A percentile compares a stretch with the other conserved stretches of the same genome.
Conservation (phyloP, 2,888 invertebrate species). For the Tyria jacobaeae region DNA sequence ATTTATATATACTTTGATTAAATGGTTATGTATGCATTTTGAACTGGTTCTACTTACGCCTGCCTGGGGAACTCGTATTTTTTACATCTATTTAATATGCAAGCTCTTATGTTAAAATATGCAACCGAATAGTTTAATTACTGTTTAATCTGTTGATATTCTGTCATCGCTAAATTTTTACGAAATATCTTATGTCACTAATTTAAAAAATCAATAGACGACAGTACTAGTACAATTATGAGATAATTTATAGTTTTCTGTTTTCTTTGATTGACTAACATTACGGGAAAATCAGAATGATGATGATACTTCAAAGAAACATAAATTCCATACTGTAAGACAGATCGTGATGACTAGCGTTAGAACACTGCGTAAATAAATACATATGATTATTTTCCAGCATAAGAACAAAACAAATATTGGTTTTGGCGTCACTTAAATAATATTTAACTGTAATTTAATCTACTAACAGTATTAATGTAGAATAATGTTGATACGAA, state of each 20-base stretch:
- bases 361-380: constrained; percentile 32
- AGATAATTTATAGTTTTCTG: background rate
- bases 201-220: background rate
- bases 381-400: constrained; percentile 10
- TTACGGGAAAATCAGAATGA: constrained; percentile 11
- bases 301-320: constrained; percentile 31
- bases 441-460: constrained; percentile 11
- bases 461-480: constrained; percentile 4
- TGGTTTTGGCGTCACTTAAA: constrained; percentile 19
- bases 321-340: constrained; percentile 29
- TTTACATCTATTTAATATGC: background rate
- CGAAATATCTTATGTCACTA: background rate
- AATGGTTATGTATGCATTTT: constrained; percentile 22
- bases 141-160: too few relatives aligned
- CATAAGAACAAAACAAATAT: constrained; percentile 25
- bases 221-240: too few relatives aligned
- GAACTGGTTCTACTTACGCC: constrained; percentile 11
- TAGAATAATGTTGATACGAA: background rate
- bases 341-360: constrained; percentile 35
- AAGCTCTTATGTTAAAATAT: background rate
- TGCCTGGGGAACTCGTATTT: background rate
- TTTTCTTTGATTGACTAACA: background rate
- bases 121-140: background rate
- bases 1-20: constrained; percentile 22
- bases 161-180: too few relatives aligned